Evolutionary conservation across 2,113 vertebrate genomes (phyloP).

Genomic region (rabbit (Oryctolagus cuniculus)): mOryCun1.1 NC_091437.1:9059001-9059500

Average conservation of each 20-base stretch:
- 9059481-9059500: constrained; percentile 99
- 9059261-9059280: not conserved
- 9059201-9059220: constrained; percentile 14
- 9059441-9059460: constrained; percentile 89
- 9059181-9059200: constrained; percentile 57
- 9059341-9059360: constrained; percentile 93
- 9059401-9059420: constrained; percentile 91
- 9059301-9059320: not conserved
- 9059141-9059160: not conserved
- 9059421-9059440: constrained; percentile 92
- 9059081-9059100: not conserved
- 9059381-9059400: constrained; percentile 90
- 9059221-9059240: not conserved
- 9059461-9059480: constrained; percentile 98
- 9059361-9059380: constrained; percentile 89
- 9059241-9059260: constrained; percentile 17
- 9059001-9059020: constrained; percentile 19
- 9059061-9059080: not conserved
- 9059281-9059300: not conserved
- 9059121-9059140: constrained; percentile 59
- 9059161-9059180: constrained; percentile 5
- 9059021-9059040: constrained; percentile 3
- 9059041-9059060: not conserved
- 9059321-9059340: constrained; percentile 63
- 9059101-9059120: not conserved